Evolutionary conservation across 2,888 invertebrate species (phyloP).

Genomic region (Cosmorhoe ocellata): DNA sequence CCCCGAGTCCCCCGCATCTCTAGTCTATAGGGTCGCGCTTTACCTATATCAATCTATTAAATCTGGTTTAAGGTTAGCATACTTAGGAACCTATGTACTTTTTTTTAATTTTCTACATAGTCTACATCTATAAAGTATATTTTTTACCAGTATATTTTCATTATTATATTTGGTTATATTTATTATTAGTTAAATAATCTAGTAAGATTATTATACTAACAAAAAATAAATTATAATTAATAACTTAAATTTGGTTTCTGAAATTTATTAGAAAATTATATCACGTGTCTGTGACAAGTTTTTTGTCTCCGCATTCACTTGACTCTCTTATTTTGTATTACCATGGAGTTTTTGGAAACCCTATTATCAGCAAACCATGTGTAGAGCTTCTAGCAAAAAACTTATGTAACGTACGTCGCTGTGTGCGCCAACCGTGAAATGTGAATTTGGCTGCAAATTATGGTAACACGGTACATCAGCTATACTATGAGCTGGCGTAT

Average conservation of each 20-base stretch:
- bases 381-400: conserved; percentile 39
- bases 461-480: conserved; percentile 35
- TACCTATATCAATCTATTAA: not conserved
- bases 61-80: too few species aligned
- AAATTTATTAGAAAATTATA: too few species aligned
- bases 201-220: too few species aligned
- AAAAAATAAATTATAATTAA: too few species aligned
- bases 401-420: conserved; percentile 39
- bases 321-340: not conserved
- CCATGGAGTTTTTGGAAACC: conserved; percentile 15
- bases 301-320: not conserved
- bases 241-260: too few species aligned
- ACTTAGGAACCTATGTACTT: too few species aligned
- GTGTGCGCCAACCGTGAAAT: conserved; percentile 36
- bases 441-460: conserved; percentile 39
- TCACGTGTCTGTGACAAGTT: too few species aligned
- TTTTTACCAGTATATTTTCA: too few species aligned
- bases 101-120: too few species aligned
- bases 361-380: conserved; percentile 33
- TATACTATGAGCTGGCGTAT: conserved; percentile 15
- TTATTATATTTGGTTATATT: too few species aligned
- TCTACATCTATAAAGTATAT: too few species aligned
- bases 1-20: conserved; percentile 49
- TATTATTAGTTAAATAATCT: too few species aligned
- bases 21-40: conserved; percentile 20